These are phyloP conservation scores for Myotis lucifugus DNA, from an alignment of 2,113 vertebrate species.

Conservation along the genomic window DNA sequence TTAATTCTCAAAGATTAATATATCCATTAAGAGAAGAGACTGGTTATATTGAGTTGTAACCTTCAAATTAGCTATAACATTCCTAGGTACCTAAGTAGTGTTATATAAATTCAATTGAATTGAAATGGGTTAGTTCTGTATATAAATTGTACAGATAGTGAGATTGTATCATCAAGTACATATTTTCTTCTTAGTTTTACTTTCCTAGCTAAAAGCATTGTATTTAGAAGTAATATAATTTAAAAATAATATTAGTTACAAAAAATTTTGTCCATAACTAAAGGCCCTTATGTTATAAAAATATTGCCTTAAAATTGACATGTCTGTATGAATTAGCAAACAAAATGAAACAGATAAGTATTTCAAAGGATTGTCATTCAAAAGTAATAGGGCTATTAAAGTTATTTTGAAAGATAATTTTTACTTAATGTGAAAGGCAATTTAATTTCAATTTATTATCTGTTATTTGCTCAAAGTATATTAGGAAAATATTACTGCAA, in stretches of 20 bases:
- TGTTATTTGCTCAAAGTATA: background rate
- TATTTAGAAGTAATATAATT: background rate
- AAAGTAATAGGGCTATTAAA: background rate
- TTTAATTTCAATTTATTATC: background rate
- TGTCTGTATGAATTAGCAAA: slow-evolving; percentile 41
- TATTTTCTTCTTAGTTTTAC: background rate
- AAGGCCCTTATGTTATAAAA: background rate
- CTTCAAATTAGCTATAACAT: background rate
- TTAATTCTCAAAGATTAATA: background rate
- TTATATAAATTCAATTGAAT: background rate
- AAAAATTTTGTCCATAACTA: background rate
- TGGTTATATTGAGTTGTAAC: background rate
- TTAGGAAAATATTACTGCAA: background rate
- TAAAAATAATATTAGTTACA: slow-evolving; percentile 6
- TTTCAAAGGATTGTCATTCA: background rate
- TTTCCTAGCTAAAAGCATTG: background rate
- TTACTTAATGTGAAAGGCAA: background rate
- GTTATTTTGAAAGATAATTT: slow-evolving; percentile 5
- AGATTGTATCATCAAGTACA: background rate
- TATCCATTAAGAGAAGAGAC: background rate
- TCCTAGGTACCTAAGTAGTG: background rate
- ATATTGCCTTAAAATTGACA: background rate
- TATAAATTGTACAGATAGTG: background rate
- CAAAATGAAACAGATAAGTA: background rate
- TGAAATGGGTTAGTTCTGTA: background rate